Conservation (phyloP, 30 jellyfish, hydroid and myxozoan genomes). For the Cassiopea andromeda region DNA sequence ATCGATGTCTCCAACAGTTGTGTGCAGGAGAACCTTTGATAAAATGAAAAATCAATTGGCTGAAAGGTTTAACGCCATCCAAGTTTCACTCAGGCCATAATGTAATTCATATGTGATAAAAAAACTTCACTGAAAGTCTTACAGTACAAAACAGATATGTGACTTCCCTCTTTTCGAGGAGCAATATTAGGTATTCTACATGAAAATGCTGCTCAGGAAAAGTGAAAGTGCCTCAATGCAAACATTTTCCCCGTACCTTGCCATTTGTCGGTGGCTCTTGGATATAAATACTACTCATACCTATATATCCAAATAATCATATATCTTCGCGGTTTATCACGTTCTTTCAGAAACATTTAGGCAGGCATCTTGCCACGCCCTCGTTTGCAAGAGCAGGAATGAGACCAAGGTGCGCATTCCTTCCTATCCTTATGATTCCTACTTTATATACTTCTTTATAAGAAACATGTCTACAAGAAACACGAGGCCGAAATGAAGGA, state of each 20-base stretch:
- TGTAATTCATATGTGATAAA: too few relatives aligned
- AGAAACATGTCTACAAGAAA: too few relatives aligned
- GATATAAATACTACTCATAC: conserved; percentile 91
- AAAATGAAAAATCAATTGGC: not conserved
- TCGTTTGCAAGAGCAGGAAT: not conserved
- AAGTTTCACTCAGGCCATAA: too few relatives aligned
- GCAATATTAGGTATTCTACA: too few relatives aligned
- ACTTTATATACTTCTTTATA: too few relatives aligned
- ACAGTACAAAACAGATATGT: too few relatives aligned
- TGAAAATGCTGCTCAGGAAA: too few relatives aligned
- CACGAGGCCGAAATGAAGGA: too few relatives aligned
- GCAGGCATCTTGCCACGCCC: not conserved
- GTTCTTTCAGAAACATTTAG: not conserved
- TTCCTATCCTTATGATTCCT: too few relatives aligned
- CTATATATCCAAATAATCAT: not conserved
- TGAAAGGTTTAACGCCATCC: too few relatives aligned
- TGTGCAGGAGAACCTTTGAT: conserved; percentile 85
- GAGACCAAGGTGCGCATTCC: not conserved
- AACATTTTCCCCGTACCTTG: conserved; percentile 54
- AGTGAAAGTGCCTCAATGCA: not conserved
- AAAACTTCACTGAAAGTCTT: too few relatives aligned
- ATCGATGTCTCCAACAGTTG: conserved; percentile 99
- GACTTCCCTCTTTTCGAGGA: too few relatives aligned
- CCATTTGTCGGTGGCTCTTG: conserved; percentile 99
- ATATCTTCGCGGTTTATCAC: not conserved